Evolutionary conservation across 1,140 invertebrate species (phyloP), one percentile per base, ranked within the genome.

Genomic region (Papilio dardanus): DNA sequence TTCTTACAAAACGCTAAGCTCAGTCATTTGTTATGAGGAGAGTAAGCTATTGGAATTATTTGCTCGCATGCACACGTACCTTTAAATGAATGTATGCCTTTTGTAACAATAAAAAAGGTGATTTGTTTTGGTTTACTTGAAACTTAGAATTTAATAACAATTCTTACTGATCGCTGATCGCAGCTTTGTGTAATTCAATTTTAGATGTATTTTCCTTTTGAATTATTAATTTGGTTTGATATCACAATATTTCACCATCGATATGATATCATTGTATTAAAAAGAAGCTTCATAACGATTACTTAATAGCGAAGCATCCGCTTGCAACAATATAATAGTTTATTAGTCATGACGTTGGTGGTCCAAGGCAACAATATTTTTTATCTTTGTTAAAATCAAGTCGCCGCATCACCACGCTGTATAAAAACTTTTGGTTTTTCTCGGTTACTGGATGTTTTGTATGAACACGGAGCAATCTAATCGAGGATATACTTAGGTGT

Each of bases 341-440:
- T 66, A 71, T 35, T 54, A 65, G 46, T 46, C 69, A 33, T 40
- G 21, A 67, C 35, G 75, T 73, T 73, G 65, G 62, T 66, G 68
- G 40, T 73, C 66, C 54, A 75, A 35, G 67, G 74, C 37, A 79
- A 74, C 65, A 24, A 71, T 54, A 30, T 69, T 66, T 77, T 79
- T 79, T 77, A 67, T 74, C 54, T 19, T 4, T 40, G 50, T 79
- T 75, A 74, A 77, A 75, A 81, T 73, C 71, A 79, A 54, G 42
- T 66, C 69, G 76, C 80, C 77, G 74, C 75, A 79, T 81, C 77
- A 74, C 79, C 75, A 66, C 68, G 42, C 33, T 2, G 42, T 50
- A 81, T 54, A 81, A 81, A 79, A 79, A 78, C 58, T 28, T 3
- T 66, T 74, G 68, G 54, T n/a, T 81, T 73, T 81, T 68, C 42